These are phyloP conservation scores for Epinotia brunnichana DNA, from an alignment of 2,888 invertebrate genomes.

Conservation along the genomic window DNA sequence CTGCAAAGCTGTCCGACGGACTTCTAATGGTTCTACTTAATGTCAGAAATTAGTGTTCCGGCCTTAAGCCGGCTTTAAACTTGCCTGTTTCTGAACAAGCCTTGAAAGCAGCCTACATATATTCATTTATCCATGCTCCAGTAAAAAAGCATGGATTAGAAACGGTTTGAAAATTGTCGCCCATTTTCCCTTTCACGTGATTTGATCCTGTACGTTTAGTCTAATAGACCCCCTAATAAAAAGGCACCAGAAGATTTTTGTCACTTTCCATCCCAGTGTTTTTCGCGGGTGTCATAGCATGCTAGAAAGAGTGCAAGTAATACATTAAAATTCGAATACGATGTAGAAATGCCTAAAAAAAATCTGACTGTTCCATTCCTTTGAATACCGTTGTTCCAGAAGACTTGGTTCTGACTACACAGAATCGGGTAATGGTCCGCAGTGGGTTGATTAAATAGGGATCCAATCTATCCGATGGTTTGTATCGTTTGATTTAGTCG, in stretches of 20 bases:
- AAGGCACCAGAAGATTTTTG: too few species aligned
- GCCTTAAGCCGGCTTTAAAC: constrained; percentile 5
- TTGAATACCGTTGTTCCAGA: neutral
- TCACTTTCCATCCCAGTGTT: too few species aligned
- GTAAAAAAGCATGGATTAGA: too few species aligned
- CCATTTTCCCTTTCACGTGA: too few species aligned
- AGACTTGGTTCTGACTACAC: neutral
- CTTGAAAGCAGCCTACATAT: neutral
- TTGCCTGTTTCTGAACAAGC: neutral
- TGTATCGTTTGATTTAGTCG: neutral
- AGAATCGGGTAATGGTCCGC: constrained; percentile 2
- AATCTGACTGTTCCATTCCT: neutral
- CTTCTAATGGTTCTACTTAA: constrained; percentile 5
- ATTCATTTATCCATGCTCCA: too few species aligned
- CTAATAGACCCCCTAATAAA: too few species aligned
- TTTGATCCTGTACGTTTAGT: too few species aligned
- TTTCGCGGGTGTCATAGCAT: too few species aligned
- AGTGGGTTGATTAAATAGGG: constrained; percentile 5
- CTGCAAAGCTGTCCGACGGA: neutral
- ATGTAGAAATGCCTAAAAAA: too few species aligned
- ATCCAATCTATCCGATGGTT: constrained; percentile 4
- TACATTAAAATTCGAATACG: too few species aligned
- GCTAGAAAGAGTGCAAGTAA: too few species aligned
- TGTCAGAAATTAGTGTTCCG: constrained; percentile 10
- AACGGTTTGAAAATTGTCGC: too few species aligned